phyloP scores from a whole-genome alignment of 2,797 vertebrate genomes.

The Clarias laeviceps region DNA sequence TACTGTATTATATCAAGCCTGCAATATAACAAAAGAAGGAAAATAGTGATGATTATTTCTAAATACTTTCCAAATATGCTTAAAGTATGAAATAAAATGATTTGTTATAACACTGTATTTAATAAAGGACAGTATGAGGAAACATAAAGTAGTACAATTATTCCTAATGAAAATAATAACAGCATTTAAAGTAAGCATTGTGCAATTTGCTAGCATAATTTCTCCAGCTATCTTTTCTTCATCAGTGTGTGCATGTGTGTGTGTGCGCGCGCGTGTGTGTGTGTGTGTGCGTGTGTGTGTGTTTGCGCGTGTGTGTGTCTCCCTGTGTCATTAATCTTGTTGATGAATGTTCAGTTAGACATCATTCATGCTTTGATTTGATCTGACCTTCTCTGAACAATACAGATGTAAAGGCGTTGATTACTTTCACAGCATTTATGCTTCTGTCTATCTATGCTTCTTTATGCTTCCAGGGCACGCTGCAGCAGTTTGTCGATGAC shows the following conservation, averaged over 20 bases:
- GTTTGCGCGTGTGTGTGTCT: neutral
- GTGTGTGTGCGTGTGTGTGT: slow-evolving; percentile 5
- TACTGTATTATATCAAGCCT: neutral
- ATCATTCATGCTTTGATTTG: neutral
- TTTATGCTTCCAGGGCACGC: slow-evolving; percentile 82
- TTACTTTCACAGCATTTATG: neutral
- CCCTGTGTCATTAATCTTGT: neutral
- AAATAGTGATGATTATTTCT: neutral
- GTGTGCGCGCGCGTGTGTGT: neutral
- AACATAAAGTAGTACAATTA: neutral
- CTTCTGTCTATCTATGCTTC: slow-evolving; percentile 20
- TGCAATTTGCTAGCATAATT: slow-evolving; percentile 9
- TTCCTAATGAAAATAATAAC: neutral
- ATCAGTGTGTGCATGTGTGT: neutral
- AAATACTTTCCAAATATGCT: too few relatives aligned
- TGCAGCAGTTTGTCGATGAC: slow-evolving; percentile 98
- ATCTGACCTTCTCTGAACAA: slow-evolving; percentile 19
- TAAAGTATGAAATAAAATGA: neutral
- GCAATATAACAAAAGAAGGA: neutral
- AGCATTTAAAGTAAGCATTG: slow-evolving; percentile 19
- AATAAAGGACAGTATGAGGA: neutral
- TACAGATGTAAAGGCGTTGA: neutral
- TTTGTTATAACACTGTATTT: neutral
- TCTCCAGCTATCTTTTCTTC: neutral
- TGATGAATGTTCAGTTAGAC: slow-evolving; percentile 9